Percentiles rank a stretch among this genome's conserved stretches.
Conservation (phyloP, 2,888 invertebrate genomes). For the Panzeria rudis region DNA sequence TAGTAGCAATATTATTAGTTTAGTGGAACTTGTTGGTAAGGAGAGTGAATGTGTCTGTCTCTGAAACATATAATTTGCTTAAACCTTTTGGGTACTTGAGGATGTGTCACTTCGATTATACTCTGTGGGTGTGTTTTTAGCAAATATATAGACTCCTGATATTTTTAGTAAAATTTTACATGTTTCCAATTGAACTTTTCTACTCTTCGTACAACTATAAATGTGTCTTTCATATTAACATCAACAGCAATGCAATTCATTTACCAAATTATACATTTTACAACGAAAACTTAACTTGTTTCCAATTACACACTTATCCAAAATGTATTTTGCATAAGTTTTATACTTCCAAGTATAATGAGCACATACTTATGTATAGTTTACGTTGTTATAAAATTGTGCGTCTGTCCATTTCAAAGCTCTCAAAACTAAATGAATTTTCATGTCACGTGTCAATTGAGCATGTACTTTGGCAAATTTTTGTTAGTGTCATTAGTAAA, state of each 20-base stretch:
- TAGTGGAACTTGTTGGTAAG: constrained; percentile 49
- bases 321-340: constrained; percentile 49
- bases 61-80: constrained; percentile 60
- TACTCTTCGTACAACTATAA: constrained; percentile 14
- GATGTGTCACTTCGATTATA: constrained; percentile 20
- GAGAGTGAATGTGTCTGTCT: constrained; percentile 26
- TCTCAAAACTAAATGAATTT: constrained; percentile 75
- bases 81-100: constrained; percentile 63
- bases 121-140: constrained; percentile 5
- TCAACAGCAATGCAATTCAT: constrained; percentile 51
- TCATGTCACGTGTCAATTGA: constrained; percentile 77
- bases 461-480: constrained; percentile 56
- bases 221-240: constrained; percentile 53
- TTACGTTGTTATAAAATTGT: constrained; percentile 27
- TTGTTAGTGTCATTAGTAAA: constrained; percentile 62
- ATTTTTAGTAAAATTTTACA: constrained; percentile 61
- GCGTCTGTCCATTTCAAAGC: constrained; percentile 49
- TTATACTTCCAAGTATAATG: constrained; percentile 59
- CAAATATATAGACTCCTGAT: constrained; percentile 18
- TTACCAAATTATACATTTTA: constrained; percentile 55
- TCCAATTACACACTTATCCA: constrained; percentile 19
- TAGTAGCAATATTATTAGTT: constrained; percentile 70
- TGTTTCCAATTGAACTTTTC: constrained; percentile 66
- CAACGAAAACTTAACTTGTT: constrained; percentile 51
- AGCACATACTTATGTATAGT: constrained; percentile 59